These are phyloP conservation scores for Telmatochromis sp. DNA, from an alignment of 2,113 vertebrate species.

Conservation along the genomic window DNA sequence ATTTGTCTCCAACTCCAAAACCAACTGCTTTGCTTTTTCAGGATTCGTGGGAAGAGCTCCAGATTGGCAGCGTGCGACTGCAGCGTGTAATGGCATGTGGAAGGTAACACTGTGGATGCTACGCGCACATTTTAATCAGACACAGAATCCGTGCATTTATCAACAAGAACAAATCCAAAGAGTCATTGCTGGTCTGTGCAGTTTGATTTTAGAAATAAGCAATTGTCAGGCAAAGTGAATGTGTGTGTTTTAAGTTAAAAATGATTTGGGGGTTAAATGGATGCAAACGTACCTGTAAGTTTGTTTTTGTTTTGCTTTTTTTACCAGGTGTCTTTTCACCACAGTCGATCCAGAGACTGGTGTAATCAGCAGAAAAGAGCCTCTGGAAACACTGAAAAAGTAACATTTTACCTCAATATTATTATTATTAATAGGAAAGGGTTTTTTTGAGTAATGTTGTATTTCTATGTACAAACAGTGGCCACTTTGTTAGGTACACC, in stretches of 20 bases:
- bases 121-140: not conserved
- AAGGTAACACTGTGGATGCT: slow-evolving; percentile 72
- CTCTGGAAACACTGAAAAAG: slow-evolving; percentile 88
- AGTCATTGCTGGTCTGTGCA: not conserved
- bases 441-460: not conserved
- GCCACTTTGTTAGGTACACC: not conserved
- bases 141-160: not conserved
- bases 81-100: slow-evolving; percentile 80
- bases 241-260: not conserved
- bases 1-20: slow-evolving; percentile 22
- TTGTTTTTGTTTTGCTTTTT: not conserved
- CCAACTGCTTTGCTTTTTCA: slow-evolving; percentile 51
- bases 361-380: slow-evolving; percentile 82
- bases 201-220: not conserved
- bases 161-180: not conserved
- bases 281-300: not conserved
- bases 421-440: not conserved
- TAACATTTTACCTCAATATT: slow-evolving; percentile 7
- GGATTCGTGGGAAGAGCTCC: slow-evolving; percentile 88
- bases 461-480: not conserved
- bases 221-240: not conserved
- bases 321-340: slow-evolving; percentile 83
- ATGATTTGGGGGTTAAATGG: not conserved
- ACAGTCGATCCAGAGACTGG: slow-evolving; percentile 91
- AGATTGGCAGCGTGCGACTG: slow-evolving; percentile 80